Evolutionary conservation across 2,113 vertebrate genomes (phyloP).

Genomic region (Hassar affinis): DNA sequence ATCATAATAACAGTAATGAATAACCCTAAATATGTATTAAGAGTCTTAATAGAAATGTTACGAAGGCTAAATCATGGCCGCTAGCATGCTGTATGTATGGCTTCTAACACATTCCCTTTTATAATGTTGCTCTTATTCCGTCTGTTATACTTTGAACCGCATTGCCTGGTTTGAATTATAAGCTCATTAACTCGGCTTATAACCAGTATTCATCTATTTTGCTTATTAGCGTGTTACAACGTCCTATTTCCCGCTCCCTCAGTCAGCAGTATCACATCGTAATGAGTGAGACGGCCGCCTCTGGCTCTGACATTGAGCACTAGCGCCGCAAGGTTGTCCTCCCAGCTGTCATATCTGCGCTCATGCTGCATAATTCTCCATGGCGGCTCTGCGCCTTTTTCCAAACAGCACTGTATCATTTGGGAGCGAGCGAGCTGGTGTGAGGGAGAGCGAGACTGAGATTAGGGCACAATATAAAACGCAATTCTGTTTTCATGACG

Average conservation of each 20-base stretch:
- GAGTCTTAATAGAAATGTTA: background rate
- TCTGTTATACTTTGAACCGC: slow-evolving; percentile 1
- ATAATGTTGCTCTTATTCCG: background rate
- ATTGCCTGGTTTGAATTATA: slow-evolving; percentile 12
- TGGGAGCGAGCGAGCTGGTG: slow-evolving; percentile 29
- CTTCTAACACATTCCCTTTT: background rate
- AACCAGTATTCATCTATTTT: slow-evolving; percentile 31
- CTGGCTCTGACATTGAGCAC: slow-evolving; percentile 48
- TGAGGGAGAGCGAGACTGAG: slow-evolving; percentile 36
- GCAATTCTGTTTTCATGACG: slow-evolving; percentile 41
- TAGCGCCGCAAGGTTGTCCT: slow-evolving; percentile 58
- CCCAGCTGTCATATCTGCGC: slow-evolving; percentile 52
- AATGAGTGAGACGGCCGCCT: slow-evolving; percentile 47
- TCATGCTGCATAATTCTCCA: slow-evolving; percentile 59
- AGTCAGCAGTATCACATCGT: slow-evolving; percentile 37
- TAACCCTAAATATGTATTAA: background rate
- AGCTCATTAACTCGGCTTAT: slow-evolving; percentile 23
- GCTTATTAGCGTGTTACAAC: slow-evolving; percentile 44
- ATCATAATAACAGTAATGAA: background rate
- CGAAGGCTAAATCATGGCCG: background rate
- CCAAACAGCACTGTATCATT: slow-evolving; percentile 53
- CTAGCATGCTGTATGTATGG: background rate
- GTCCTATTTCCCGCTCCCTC: slow-evolving; percentile 32
- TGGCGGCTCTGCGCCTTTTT: slow-evolving; percentile 49
- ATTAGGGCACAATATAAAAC: slow-evolving; percentile 46